phyloP scores from a whole-genome alignment of 2,113 vertebrate genomes.

The Lycaon pictus region DNA sequence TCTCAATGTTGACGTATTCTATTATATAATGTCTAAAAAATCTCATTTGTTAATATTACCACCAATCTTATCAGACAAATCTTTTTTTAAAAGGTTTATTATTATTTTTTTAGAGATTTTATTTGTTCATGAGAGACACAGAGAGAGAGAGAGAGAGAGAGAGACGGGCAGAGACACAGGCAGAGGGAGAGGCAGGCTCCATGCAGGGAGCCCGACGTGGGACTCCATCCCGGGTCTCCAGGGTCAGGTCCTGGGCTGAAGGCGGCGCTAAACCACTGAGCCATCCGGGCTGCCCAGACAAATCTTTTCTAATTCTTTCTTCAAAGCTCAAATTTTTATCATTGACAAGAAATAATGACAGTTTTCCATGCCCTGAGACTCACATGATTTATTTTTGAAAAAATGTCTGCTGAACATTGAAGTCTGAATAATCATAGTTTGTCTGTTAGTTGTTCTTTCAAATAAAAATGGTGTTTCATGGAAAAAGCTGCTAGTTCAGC shows the following conservation, averaged over 20 bases:
- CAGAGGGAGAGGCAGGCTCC: too few relatives aligned
- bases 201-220: too few relatives aligned
- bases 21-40: slow-evolving; percentile 58
- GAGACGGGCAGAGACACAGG: too few relatives aligned
- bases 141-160: too few relatives aligned
- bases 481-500: slow-evolving; percentile 49
- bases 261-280: too few relatives aligned
- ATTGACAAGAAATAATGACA: slow-evolving; percentile 70
- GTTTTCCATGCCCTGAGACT: slow-evolving; percentile 76
- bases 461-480: slow-evolving; percentile 69
- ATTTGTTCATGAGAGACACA: too few relatives aligned
- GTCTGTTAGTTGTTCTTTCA: slow-evolving; percentile 69
- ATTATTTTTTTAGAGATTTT: too few relatives aligned
- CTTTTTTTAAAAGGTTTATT: too few relatives aligned
- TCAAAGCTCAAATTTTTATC: slow-evolving; percentile 69
- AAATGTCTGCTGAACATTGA: slow-evolving; percentile 71
- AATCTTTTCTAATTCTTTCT: slow-evolving; percentile 69
- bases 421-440: slow-evolving; percentile 70
- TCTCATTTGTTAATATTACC: slow-evolving; percentile 61
- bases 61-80: slow-evolving; percentile 48
- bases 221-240: too few relatives aligned
- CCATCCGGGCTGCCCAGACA: too few relatives aligned
- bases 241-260: too few relatives aligned
- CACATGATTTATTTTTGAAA: slow-evolving; percentile 76
- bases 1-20: slow-evolving; percentile 41